phyloP scores from a whole-genome alignment of 2,797 vertebrate species.

The Parauchenoglanis punctatus region DNA sequence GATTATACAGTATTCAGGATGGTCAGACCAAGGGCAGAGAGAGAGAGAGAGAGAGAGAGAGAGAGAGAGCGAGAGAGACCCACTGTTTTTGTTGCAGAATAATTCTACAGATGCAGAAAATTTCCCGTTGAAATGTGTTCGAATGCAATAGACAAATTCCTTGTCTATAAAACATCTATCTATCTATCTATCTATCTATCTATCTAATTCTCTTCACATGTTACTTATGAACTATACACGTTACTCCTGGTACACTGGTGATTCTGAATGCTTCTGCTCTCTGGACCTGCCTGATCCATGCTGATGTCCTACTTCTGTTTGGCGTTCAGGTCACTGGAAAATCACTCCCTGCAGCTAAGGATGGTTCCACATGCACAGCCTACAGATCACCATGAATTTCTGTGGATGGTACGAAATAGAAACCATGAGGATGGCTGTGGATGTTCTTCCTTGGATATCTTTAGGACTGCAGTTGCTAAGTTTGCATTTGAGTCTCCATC shows the following conservation, averaged over 20 bases:
- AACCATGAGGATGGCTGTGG: neutral
- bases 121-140: too few species aligned
- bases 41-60: neutral
- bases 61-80: neutral
- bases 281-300: too few species aligned
- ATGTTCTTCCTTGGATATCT: neutral
- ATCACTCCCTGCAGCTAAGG: neutral
- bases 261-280: neutral
- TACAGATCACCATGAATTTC: neutral
- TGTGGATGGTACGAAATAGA: neutral
- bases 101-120: neutral
- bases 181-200: too few species aligned
- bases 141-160: neutral
- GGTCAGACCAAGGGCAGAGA: slow-evolving; percentile 19
- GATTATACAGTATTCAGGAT: slow-evolving; percentile 26
- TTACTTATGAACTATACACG: too few species aligned
- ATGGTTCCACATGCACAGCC: neutral
- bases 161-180: neutral
- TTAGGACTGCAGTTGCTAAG: neutral
- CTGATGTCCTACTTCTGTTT: neutral
- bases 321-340: neutral
- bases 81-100: neutral
- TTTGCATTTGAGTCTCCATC: neutral
- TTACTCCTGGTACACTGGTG: neutral
- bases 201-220: too few species aligned